These are phyloP conservation scores for Myotis planiceps DNA, from an alignment of 2,797 vertebrate genomes.

Conservation along the genomic window DNA sequence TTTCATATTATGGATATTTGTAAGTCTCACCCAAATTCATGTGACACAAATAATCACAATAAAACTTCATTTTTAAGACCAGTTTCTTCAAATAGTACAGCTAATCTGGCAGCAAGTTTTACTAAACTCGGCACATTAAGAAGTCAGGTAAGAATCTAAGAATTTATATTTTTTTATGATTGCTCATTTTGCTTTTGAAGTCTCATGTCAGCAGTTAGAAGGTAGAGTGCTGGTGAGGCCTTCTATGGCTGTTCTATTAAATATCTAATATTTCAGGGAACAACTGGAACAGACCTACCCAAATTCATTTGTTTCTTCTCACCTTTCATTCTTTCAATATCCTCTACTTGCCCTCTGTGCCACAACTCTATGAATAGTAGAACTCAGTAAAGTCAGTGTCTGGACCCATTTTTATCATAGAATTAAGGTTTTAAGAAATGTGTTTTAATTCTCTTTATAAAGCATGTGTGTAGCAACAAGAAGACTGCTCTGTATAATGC, in stretches of 20 bases:
- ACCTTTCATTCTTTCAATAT: background rate
- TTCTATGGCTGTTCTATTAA: background rate
- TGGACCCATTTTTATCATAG: background rate
- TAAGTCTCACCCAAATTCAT: constrained; percentile 91
- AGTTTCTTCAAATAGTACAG: constrained; percentile 89
- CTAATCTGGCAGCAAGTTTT: constrained; percentile 92
- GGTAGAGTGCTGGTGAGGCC: background rate
- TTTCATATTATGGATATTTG: constrained; percentile 99
- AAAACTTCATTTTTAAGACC: constrained; percentile 94
- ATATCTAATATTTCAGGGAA: background rate
- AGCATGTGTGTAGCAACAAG: background rate
- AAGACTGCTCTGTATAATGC: background rate
- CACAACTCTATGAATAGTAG: background rate
- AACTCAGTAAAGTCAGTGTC: background rate
- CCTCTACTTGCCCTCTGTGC: background rate
- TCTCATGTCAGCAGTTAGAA: background rate
- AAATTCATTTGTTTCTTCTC: background rate
- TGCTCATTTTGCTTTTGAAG: constrained; percentile 22
- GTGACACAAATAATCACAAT: constrained; percentile 93
- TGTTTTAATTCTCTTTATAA: background rate
- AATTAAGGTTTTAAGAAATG: background rate
- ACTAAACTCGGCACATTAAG: constrained; percentile 94
- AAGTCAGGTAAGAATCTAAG: constrained; percentile 91
- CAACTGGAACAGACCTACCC: background rate
- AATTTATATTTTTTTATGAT: background rate